Evolutionary conservation across 2,888 invertebrate species (phyloP), one percentile per base, ranked within the genome.

Genomic region (Campoplex nolae): DNA sequence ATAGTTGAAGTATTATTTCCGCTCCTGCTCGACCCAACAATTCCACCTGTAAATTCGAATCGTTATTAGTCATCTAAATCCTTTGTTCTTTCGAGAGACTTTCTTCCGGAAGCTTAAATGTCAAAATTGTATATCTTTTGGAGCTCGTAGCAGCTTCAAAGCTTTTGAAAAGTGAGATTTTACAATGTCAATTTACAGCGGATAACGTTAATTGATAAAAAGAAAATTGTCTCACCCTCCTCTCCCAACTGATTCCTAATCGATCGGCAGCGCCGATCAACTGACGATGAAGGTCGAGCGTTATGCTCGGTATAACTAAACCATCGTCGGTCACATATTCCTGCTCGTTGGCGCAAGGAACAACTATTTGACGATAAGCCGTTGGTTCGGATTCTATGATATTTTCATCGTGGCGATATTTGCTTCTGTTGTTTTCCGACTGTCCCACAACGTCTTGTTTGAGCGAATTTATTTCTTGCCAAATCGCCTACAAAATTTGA

Each of bases 341-440:
- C 89, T 94, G 95, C 76, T 94, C 92, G 91, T 96, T 95, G 90
- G 96, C 95, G 90, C 95, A 95, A n/a, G 97, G 97, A 89, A 97
- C 96, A 85, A 95, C 95, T 88, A 98, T 97, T 93, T 97, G 97
- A 76, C 97, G 95, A 90, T 96, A 95, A 35, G 96, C 95, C 8
- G 96, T 95, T 4, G 97, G 96, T 86, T 95, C 95, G 23, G 96
- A 95, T 76, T 96, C 96, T 87, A 98, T 96, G 83, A 98, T 96
- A 95, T 98, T 98, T 95, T 98, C 97, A 95, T 98, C 98, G 94
- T 97, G 98, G 8, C 98, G 96, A 94, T 96, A 97, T 93, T 96
- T 96, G 65, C 93, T 93, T 71, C 88, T 89, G 42, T 85, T 90
- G 80, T 89, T 93, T 90, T 96, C 96, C 13, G 95, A 94, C 88